Conservation (phyloP, 1,140 invertebrate species). For the Heterodera carotae region DNA sequence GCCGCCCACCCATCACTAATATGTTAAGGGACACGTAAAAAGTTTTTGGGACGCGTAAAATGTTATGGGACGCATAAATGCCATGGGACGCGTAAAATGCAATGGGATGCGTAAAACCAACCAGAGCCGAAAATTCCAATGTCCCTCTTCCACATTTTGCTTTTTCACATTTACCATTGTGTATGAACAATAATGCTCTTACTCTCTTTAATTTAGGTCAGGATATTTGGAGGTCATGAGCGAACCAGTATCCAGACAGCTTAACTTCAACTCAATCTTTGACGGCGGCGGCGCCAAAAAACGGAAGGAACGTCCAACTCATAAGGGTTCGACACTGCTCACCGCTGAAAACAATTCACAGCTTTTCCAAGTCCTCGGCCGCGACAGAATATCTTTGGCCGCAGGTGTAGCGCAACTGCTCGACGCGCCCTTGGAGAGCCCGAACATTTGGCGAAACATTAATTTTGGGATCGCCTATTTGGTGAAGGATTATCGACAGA, state of each 20-base stretch:
- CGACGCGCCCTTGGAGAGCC: neutral
- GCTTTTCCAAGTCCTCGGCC: conserved; percentile 29
- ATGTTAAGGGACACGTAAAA: too few relatives aligned
- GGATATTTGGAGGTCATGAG: neutral
- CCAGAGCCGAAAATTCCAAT: too few relatives aligned
- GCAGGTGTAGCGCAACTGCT: conserved; percentile 41
- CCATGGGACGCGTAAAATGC: too few relatives aligned
- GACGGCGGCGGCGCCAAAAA: neutral
- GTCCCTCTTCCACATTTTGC: too few relatives aligned
- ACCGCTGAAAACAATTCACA: conserved; percentile 33
- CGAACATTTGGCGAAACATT: conserved; percentile 13
- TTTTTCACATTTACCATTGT: too few relatives aligned
- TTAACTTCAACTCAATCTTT: neutral
- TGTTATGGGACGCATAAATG: too few relatives aligned
- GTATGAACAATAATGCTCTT: too few relatives aligned
- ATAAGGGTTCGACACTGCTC: conserved; percentile 25
- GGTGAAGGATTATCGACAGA: conserved; percentile 40
- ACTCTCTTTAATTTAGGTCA: too few relatives aligned
- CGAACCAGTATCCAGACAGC: neutral
- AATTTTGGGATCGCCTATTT: conserved; percentile 26
- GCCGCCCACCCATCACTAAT: too few relatives aligned
- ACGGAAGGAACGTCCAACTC: conserved; percentile 31
- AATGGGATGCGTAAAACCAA: too few relatives aligned
- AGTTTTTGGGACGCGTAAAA: too few relatives aligned
- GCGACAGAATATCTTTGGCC: conserved; percentile 30